A percentile compares a stretch with the other conserved stretches of the same genome.
These are phyloP conservation scores for Oreochromis spilurus DNA, from an alignment of 2,113 vertebrate species.

Conservation along the genomic window DNA sequence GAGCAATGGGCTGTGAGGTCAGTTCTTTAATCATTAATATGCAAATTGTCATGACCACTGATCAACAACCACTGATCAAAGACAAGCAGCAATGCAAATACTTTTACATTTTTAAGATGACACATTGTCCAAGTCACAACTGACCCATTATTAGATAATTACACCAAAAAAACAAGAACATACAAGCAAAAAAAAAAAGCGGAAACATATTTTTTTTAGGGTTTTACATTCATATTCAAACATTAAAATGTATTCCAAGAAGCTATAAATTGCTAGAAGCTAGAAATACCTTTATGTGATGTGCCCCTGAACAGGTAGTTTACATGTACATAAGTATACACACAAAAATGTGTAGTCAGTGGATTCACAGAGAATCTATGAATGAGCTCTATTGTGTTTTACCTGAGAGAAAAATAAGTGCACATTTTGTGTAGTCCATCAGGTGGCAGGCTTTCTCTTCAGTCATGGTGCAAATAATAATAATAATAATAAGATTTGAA, in stretches of 20 bases:
- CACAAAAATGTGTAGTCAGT: not conserved
- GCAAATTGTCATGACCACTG: not conserved
- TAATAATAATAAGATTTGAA: not conserved
- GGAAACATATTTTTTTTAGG: not conserved
- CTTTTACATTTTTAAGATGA: not conserved
- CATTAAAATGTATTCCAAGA: not conserved
- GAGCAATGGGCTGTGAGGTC: not conserved
- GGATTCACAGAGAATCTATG: not conserved
- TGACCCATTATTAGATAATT: not conserved
- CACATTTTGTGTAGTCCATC: conserved; percentile 5
- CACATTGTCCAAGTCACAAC: not conserved
- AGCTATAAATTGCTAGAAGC: not conserved
- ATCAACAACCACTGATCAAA: not conserved
- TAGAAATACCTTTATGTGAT: not conserved
- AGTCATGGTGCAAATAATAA: not conserved
- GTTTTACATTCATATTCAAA: not conserved
- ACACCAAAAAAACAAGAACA: not conserved
- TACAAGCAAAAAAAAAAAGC: not conserved
- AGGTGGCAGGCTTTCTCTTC: conserved; percentile 47
- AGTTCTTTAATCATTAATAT: not conserved
- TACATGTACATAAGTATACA: not conserved
- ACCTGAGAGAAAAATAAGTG: not conserved
- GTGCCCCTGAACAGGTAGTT: not conserved
- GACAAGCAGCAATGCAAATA: not conserved
- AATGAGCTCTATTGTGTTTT: not conserved